These are phyloP conservation scores for Pristis pectinata DNA, from an alignment of 2,797 vertebrate species.

Conservation along the genomic window DNA sequence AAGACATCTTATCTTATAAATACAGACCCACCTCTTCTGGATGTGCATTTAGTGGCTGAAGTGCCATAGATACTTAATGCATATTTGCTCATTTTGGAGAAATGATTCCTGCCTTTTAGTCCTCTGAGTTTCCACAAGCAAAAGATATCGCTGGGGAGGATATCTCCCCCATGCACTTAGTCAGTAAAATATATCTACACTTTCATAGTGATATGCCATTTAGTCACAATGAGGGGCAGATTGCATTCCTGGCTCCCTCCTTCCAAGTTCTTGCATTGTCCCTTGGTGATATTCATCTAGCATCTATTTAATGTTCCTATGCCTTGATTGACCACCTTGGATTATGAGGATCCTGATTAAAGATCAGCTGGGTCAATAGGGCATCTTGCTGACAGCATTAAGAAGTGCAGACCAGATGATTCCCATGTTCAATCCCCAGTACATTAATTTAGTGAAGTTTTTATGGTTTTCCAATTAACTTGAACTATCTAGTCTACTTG, in stretches of 20 bases:
- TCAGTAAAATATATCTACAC: not conserved
- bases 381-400: not conserved
- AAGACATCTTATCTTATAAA: too few species aligned
- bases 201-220: not conserved
- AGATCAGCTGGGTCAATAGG: not conserved
- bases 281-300: too few species aligned
- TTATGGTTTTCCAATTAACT: not conserved
- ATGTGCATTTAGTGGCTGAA: not conserved
- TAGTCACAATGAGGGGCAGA: not conserved
- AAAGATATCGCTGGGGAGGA: not conserved
- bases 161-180: not conserved
- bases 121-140: not conserved
- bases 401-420: not conserved
- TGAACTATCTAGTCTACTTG: too few species aligned
- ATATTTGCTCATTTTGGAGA: not conserved
- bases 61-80: not conserved
- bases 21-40: not conserved
- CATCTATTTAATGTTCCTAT: not conserved
- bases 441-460: not conserved
- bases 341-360: not conserved
- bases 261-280: not conserved
- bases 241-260: not conserved
- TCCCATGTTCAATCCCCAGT: not conserved
- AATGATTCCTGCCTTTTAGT: not conserved
- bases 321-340: not conserved